These are phyloP conservation scores for Lampris megalopsis DNA, from an alignment of 2,113 vertebrate genomes.

Conservation along the genomic window DNA sequence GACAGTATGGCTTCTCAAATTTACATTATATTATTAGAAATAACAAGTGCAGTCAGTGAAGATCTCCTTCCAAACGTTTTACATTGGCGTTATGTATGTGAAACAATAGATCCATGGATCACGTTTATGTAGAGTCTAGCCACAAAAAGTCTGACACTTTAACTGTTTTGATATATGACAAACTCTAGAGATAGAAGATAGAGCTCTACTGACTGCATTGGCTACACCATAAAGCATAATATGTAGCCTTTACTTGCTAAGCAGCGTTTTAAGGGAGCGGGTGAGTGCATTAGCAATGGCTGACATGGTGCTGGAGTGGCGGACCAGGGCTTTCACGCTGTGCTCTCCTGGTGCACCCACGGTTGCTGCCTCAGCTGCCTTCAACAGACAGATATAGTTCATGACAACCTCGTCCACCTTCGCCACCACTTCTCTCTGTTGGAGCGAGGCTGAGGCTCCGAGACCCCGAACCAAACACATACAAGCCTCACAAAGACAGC, in stretches of 20 bases:
- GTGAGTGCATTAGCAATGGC: slow-evolving; percentile 97
- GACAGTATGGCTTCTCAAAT: slow-evolving; percentile 97
- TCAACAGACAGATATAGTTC: slow-evolving; percentile 97
- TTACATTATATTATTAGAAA: slow-evolving; percentile 77
- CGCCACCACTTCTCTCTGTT: slow-evolving; percentile 93
- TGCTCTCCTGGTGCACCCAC: slow-evolving; percentile 87
- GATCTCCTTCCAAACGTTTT: slow-evolving; percentile 27
- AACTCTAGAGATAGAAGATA: slow-evolving; percentile 56
- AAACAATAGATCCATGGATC: not conserved
- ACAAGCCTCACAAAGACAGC: slow-evolving; percentile 96
- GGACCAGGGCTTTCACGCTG: slow-evolving; percentile 91
- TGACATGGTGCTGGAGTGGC: slow-evolving; percentile 95
- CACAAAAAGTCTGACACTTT: slow-evolving; percentile 9
- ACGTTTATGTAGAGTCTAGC: slow-evolving; percentile 15
- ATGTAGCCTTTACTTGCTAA: slow-evolving; percentile 88
- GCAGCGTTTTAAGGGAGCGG: slow-evolving; percentile 98
- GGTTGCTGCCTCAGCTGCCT: slow-evolving; percentile 91
- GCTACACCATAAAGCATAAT: slow-evolving; percentile 65
- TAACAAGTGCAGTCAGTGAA: slow-evolving; percentile 84
- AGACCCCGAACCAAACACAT: slow-evolving; percentile 94
- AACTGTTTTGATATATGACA: slow-evolving; percentile 37
- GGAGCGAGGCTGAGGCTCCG: slow-evolving; percentile 85
- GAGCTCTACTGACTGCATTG: slow-evolving; percentile 58
- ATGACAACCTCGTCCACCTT: slow-evolving; percentile 96
- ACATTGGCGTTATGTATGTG: not conserved